Conservation (phyloP, 1,140 invertebrate genomes). For the Drosophila baimaii region DNA sequence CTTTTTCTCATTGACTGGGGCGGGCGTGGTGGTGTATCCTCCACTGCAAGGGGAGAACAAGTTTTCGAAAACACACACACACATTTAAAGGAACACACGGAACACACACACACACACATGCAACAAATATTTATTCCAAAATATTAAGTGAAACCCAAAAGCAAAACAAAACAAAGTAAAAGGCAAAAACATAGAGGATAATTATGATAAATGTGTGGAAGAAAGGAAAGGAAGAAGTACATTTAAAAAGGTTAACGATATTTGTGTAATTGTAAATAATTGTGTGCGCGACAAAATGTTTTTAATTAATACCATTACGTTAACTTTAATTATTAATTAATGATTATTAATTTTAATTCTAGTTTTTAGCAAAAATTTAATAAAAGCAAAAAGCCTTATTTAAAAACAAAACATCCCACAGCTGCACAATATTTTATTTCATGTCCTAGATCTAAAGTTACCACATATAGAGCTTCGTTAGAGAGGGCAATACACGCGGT, state of each 20-base stretch:
- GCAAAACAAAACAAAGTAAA: slow-evolving; percentile 11
- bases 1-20: slow-evolving; percentile 24
- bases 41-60: slow-evolving; percentile 11
- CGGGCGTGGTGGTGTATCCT: slow-evolving; percentile 4
- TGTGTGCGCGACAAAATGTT: slow-evolving; percentile 72
- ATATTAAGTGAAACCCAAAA: slow-evolving; percentile 46
- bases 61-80: slow-evolving; percentile 37
- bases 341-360: slow-evolving; percentile 82
- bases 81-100: slow-evolving; percentile 34
- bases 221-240: slow-evolving; percentile 43
- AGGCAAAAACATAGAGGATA: slow-evolving; percentile 54
- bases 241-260: slow-evolving; percentile 60
- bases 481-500: slow-evolving; percentile 38
- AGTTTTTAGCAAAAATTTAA: slow-evolving; percentile 83
- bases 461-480: background rate
- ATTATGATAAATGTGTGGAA: slow-evolving; percentile 44
- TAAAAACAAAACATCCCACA: slow-evolving; percentile 61
- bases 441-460: background rate
- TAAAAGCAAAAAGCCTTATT: slow-evolving; percentile 81
- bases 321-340: slow-evolving; percentile 80
- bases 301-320: slow-evolving; percentile 79
- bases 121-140: slow-evolving; percentile 74
- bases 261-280: slow-evolving; percentile 68
- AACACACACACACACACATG: background rate
- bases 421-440: slow-evolving; percentile 29